A percentile compares a stretch with the other conserved stretches of the same genome.
These are phyloP conservation scores for Urocyon cinereoargenteus DNA, from an alignment of 2,797 vertebrate genomes.

Conservation along the genomic window DNA sequence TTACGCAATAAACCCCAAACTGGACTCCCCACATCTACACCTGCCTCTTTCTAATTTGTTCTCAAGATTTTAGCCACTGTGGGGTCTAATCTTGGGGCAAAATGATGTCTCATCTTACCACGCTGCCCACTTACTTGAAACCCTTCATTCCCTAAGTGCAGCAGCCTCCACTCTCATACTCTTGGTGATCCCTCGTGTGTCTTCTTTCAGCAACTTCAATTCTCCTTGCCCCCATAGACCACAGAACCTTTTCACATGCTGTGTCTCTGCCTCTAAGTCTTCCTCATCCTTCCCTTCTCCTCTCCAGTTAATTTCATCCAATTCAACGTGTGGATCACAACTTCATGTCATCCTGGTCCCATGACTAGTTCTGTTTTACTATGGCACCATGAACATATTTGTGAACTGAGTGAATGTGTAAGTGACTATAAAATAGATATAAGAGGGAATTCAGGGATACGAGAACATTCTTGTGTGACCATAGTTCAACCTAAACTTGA, in stretches of 20 bases:
- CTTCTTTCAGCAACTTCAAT: neutral
- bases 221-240: neutral
- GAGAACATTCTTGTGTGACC: neutral
- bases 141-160: neutral
- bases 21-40: neutral
- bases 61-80: neutral
- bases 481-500: neutral
- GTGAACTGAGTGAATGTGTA: neutral
- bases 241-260: neutral
- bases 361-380: neutral
- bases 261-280: neutral
- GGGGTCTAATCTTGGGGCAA: neutral
- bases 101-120: neutral
- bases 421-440: neutral
- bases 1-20: neutral
- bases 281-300: neutral
- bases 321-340: neutral
- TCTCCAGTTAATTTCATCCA: neutral
- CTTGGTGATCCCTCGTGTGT: neutral
- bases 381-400: neutral
- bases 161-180: too few species aligned
- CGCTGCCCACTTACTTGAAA: neutral
- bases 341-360: neutral
- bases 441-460: neutral
- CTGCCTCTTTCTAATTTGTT: neutral